Percentiles rank a stretch among this genome's conserved stretches.
Conservation (phyloP, 1,140 invertebrate species). For the Aphaenogaster rudis region DNA sequence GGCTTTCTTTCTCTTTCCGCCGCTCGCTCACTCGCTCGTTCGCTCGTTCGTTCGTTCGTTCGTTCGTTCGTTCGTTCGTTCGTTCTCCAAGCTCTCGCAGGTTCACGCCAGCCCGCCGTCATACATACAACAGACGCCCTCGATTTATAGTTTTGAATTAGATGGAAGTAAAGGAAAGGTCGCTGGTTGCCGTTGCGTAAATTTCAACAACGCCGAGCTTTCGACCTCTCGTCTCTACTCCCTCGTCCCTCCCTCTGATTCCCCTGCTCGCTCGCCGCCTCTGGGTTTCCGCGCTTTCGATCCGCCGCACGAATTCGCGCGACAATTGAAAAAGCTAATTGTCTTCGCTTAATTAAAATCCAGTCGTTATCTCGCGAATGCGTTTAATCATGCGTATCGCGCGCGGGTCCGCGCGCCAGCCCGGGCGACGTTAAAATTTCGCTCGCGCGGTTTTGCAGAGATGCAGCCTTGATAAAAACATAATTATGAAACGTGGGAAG, state of each 20-base stretch:
- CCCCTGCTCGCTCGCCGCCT: constrained; percentile 16
- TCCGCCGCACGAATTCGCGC: constrained; percentile 50
- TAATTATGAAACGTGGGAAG: constrained; percentile 59
- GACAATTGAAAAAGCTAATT: constrained; percentile 66
- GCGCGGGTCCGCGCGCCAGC: background rate
- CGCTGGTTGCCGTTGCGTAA: constrained; percentile 78
- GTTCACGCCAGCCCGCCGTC: constrained; percentile 83
- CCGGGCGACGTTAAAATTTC: constrained; percentile 49
- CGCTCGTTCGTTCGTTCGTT: constrained; percentile 58
- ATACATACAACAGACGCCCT: constrained; percentile 86
- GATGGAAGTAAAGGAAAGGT: constrained; percentile 84
- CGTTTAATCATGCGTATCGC: constrained; percentile 60
- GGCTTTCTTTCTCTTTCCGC: constrained; percentile 63
- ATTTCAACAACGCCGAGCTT: constrained; percentile 76
- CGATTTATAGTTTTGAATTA: constrained; percentile 87
- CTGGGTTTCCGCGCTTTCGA: constrained; percentile 45
- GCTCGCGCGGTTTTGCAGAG: constrained; percentile 36
- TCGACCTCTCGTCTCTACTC: constrained; percentile 60
- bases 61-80: constrained; percentile 67
- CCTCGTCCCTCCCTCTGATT: background rate
- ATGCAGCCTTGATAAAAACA: constrained; percentile 58
- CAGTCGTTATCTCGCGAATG: constrained; percentile 56
- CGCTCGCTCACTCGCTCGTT: constrained; percentile 32
- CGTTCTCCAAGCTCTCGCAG: constrained; percentile 76
- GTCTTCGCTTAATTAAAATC: constrained; percentile 65